Conservation (phyloP, 2,113 vertebrate species). For the Neotoma lepida region DNA sequence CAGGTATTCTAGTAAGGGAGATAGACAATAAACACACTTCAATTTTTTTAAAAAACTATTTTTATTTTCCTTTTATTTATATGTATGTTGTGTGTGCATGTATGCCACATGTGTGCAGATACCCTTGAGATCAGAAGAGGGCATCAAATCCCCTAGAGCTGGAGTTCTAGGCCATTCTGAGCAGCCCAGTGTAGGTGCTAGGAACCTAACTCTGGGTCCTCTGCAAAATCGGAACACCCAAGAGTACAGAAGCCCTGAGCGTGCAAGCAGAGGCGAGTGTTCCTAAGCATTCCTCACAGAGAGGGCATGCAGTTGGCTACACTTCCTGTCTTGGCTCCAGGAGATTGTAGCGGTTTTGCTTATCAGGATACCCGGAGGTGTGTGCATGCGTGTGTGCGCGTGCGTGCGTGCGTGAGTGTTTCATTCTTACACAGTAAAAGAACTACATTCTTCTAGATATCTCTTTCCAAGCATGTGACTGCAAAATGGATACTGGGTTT, state of each 20-base stretch:
- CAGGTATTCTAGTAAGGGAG: background rate
- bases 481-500: constrained; percentile 51
- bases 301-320: background rate
- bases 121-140: background rate
- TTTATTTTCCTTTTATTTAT: background rate
- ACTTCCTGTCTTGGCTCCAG: background rate
- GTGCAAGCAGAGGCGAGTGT: background rate
- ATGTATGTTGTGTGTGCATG: background rate
- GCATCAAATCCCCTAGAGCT: background rate
- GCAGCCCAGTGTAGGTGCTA: background rate
- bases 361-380: background rate
- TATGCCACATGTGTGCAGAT: background rate
- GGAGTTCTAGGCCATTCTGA: background rate
- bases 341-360: background rate
- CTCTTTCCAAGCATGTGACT: constrained; percentile 40
- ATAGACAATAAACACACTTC: background rate
- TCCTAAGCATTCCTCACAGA: background rate
- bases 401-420: background rate
- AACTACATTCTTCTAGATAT: constrained; percentile 36
- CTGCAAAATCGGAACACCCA: too few species aligned
- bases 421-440: constrained; percentile 16
- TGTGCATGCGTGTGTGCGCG: background rate
- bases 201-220: too few species aligned
- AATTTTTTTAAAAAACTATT: background rate
- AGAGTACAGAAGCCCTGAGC: background rate